Percentiles rank a stretch among this genome's conserved stretches.
Conservation (phyloP, 2,113 vertebrate species). For the Callocephalon fimbriatum region DNA sequence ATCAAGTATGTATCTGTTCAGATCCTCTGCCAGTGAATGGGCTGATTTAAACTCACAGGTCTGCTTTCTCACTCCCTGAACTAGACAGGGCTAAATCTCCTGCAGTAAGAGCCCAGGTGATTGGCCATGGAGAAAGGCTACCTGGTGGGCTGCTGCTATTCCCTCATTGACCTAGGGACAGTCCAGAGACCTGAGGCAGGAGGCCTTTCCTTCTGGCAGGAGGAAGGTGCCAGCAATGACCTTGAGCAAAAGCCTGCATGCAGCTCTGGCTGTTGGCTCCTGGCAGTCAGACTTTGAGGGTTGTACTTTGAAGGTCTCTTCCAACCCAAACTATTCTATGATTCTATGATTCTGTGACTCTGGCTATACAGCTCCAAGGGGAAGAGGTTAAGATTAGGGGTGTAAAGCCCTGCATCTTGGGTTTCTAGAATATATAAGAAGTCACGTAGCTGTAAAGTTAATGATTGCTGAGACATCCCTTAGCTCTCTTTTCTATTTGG, state of each 20-base stretch:
- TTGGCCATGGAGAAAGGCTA: background rate
- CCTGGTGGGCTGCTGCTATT: background rate
- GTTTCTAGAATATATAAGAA: background rate
- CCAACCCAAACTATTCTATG: background rate
- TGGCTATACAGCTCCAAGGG: accelerated
- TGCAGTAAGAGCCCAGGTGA: background rate
- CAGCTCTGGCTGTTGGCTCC: background rate
- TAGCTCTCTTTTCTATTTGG: background rate
- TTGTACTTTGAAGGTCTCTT: background rate
- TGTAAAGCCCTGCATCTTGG: accelerated
- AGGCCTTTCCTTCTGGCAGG: background rate
- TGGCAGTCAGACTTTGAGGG: background rate
- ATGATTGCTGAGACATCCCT: background rate
- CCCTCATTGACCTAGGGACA: background rate
- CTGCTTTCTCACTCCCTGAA: background rate
- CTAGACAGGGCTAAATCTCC: background rate
- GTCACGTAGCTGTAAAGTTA: background rate
- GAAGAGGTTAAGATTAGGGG: background rate
- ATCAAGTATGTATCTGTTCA: accelerated
- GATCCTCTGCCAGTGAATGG: background rate
- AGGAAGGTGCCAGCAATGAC: background rate
- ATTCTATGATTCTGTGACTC: background rate
- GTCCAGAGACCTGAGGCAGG: background rate
- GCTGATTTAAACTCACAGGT: background rate
- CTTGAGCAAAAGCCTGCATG: background rate